Base-by-base conservation (phyloP, 2,113 vertebrate genomes). In the Genyomyrus donnyi region DNA sequence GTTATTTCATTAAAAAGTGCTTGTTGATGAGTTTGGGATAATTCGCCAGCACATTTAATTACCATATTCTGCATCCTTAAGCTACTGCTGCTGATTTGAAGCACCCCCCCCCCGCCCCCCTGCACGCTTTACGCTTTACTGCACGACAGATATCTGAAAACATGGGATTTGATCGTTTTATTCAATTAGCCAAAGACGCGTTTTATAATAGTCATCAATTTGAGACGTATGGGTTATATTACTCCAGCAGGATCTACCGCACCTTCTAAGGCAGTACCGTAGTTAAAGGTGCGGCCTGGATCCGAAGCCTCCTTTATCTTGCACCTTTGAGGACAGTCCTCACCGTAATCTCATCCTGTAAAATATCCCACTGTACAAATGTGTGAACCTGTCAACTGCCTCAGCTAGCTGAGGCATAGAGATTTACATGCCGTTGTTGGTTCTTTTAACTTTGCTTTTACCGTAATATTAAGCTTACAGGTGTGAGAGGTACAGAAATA, bases 1-100 rank as follows among this genome's bases (percentile, higher is more conserved):
- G 95, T 95, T 96, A 95, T 96, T 95, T 96, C 95, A 96, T 96
- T 96, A 96, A 96, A 95, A 95, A 91, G 91, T 92, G 93, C 94
- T 94, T 94, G 94, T 95, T 96, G 95, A 96, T 96, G 95, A 95
- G 94, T 95, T 95, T 93, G 92, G 92, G 93, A 93, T 94, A 93
- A 95, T 95, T 95, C 95, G 91, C 90, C 88, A 94, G 93, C 93
- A 93, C 92, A 95, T 95, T 96, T 94, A 94, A 95, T 96, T 95
- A 95, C 92, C 93, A 92, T 92, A 89, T 92, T 93, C 90, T 91
- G 90, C 91, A 93, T 91, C 91, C 89, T 91, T 91, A 89, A 46
- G 80, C 74, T 89, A 48, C 83, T 21, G 77, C 91, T 92, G 90
- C 91, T 89, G 88, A 89, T 53, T 46, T 35, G 53, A 46, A 88